These are phyloP conservation scores for Hirundichthys speculiger DNA, from an alignment of 2,113 vertebrate genomes.

Conservation along the genomic window DNA sequence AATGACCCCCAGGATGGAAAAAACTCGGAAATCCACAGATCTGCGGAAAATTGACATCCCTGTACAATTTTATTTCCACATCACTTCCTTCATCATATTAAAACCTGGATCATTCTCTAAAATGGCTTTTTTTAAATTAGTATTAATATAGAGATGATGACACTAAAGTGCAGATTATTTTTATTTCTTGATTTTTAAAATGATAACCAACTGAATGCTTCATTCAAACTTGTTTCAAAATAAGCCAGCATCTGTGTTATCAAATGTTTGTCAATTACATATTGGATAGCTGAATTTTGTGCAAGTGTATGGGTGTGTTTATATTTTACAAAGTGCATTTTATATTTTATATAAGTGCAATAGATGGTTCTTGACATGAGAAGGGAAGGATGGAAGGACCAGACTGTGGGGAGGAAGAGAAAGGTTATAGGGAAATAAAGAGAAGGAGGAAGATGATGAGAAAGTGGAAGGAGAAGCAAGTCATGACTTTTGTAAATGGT, in stretches of 20 bases:
- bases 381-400: conserved; percentile 11
- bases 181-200: no score
- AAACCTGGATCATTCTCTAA: conserved; percentile 27
- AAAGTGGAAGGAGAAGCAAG: conserved; percentile 58
- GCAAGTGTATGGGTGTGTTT: not conserved
- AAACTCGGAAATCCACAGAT: no score
- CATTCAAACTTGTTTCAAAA: no score
- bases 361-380: conserved; percentile 14
- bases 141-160: no score
- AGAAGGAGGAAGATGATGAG: conserved; percentile 70
- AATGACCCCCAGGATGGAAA: no score
- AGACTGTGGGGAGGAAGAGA: conserved; percentile 20
- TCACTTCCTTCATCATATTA: conserved; percentile 27
- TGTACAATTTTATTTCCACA: no score
- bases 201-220: no score
- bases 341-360: not conserved
- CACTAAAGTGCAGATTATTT: no score
- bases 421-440: conserved; percentile 74
- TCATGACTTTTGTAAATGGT: conserved; percentile 64
- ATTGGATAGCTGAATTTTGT: not conserved
- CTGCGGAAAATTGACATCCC: no score
- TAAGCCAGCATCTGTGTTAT: no score
- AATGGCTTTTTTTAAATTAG: conserved; percentile 11
- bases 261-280: no score
- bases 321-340: not conserved